phyloP scores from a whole-genome alignment of 1,140 invertebrate genomes.

The Anthonomus grandis region DNA sequence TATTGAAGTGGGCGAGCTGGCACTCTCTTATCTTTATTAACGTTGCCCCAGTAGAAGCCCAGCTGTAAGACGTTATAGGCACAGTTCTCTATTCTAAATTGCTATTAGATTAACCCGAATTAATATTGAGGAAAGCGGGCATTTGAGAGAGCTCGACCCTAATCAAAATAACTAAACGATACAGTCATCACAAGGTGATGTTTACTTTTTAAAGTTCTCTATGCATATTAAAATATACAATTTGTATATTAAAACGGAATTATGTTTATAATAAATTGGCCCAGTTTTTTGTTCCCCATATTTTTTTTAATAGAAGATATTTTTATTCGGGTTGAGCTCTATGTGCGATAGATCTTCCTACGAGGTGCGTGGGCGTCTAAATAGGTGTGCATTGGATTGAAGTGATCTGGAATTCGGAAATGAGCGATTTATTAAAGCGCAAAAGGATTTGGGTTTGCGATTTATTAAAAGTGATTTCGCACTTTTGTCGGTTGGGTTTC shows the following conservation, averaged over 20 bases:
- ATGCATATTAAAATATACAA: too few species aligned
- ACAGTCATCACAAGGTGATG: too few species aligned
- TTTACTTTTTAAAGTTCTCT: too few species aligned
- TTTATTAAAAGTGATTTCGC: constrained; percentile 1
- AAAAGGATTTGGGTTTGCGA: constrained; percentile 3
- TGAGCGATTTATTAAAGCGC: constrained; percentile 14
- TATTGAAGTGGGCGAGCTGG: constrained; percentile 13
- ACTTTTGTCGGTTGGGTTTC: too few species aligned
- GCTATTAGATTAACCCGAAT: constrained; percentile 14
- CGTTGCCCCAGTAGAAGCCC: constrained; percentile 2
- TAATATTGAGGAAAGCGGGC: constrained; percentile 3
- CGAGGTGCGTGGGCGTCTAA: too few species aligned
- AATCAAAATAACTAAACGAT: neutral
- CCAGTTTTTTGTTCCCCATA: too few species aligned
- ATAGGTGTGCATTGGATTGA: too few species aligned
- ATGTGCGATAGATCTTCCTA: too few species aligned
- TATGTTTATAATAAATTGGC: too few species aligned
- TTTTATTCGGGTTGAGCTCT: too few species aligned
- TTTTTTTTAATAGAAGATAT: too few species aligned
- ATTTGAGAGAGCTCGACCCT: neutral
- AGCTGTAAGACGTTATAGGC: constrained; percentile 11
- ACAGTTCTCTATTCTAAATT: constrained; percentile 14
- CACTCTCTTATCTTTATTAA: constrained; percentile 14
- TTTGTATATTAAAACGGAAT: too few species aligned
- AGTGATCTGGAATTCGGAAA: constrained; percentile 23